Evolutionary conservation across 2,113 vertebrate genomes (phyloP), one percentile per base, ranked within the genome.

Genomic region (Centropus unirufus): DNA sequence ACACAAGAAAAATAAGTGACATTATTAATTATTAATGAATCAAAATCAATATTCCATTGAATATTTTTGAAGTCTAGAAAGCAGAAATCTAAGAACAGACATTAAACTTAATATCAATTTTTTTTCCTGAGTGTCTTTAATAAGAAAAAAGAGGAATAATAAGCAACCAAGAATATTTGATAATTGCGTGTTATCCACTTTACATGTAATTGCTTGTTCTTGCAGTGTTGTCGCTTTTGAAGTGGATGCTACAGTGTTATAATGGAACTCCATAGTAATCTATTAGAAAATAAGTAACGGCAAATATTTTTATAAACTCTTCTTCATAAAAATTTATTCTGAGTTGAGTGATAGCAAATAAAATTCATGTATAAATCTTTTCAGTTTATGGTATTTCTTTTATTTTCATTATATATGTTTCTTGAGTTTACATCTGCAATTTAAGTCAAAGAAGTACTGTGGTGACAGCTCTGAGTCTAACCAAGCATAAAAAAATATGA

Each of bases 11-110:
- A 94, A 74, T 87, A 97, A 96, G 86, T 95, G 91, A 61, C 77
- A 92, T 40, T 75, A 29, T 30, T 94, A 57, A 59, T 97, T 94
- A 81, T 73, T 82, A 81, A 27, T 95, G 93, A 97, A 91, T 95
- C 80, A 93, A 95, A 64, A 97, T 34, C 26, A 94, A 97, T 95
- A 95, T 96, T 97, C 91, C 83, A 96, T 89, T 75, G 94, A 91
- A 87, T 63, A 89, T 96, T 97, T 96, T 84, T 95, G 97, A 94
- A 80, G 91, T 90, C 76, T 92, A 93, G 32, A 67, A 27, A 82
- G 39, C 57, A 91, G 59, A 63, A 93, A 96, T 97, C 90, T 96
- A 98, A 98, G 70, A 87, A 96, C 67, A 79, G 90, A 47, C 87
- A 22, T 91, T 92, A 87, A 76, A 82, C 20, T 55, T 81, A 85